Base-by-base conservation (phyloP, 2,888 invertebrate species). In the Calliopum simillimum region DNA sequence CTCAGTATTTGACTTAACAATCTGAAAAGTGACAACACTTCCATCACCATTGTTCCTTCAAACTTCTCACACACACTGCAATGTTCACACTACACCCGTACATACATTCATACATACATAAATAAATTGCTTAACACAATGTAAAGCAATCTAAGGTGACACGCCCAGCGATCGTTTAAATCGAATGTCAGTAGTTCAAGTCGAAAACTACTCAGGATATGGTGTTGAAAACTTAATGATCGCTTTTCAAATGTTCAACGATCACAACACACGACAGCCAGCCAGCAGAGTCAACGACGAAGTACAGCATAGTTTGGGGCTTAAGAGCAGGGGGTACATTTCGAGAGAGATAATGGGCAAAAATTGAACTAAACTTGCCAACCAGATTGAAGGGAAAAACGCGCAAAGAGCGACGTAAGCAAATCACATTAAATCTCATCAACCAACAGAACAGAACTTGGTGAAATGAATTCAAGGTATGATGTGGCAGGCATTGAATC, bases 221-320 rank as follows among this genome's bases (percentile, higher is more conserved):
- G 69, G 75, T 76, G 77, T 71, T 76, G 77, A 77, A 77, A 77
- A 75, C 74, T 75, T 77, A 77, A 77, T 77, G 77, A 77, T 75
- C 75, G 69, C 75, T 75, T 75, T 75, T 75, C 75, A 75, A 75
- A 75, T 74, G 74, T 76, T 25, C 64, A 77, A 74, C 73, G 71
- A 76, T 71, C 73, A 74, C 71, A 53, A 64, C 69, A 70, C 61
- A 70, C 33, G 33, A 33, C 69, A 70, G 70, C 59, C 71, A 55
- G 62, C 62, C 69, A 21, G 66, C 47, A 47, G n/a, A 46, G 47
- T 25, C 69, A 64, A 16, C 14, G 16, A 14, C 1, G 49, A 13
- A 33, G 16, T 21, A 21, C 41, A 61, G 41, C 13, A 3, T 13
- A 8, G 58, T 12, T 25, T 41, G 14, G 23, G 33, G 43, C 51